Base-by-base conservation (phyloP, 2,113 vertebrate species). In the Pleuronectes platessa region DNA sequence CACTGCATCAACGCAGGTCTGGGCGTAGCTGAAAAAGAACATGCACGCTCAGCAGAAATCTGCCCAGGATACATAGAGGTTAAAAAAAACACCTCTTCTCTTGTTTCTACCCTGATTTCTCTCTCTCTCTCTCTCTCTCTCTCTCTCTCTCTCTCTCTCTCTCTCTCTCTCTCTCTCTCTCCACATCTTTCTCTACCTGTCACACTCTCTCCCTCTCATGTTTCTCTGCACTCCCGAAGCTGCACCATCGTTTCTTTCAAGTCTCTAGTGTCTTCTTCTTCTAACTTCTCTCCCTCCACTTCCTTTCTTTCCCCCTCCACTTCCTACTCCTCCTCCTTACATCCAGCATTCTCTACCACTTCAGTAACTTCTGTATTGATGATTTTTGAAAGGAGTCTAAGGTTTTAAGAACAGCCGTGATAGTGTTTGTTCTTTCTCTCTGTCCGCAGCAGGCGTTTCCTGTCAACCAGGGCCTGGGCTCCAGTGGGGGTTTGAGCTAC, bases 401-500 rank as follows among this genome's bases (percentile, higher is more conserved):
- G 45, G 76, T 5, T 40, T 56, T 31, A 24, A 37, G 35, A 37
- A 37, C 35, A 10, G 35, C 9, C 35, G 9, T 37, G 35, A 37
- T 10, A 37, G 8, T 35, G 2, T 60, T 66, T 31, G 31, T 54
- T 7, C 12, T 56, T 42, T 51, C 23, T 42, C 18, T 84, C 17
- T 9, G 81, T 94, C 82, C 82, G 63, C 93, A 97, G 96, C 96
- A 96, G 93, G 97, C 97, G 31, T 99, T 99, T 94, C 96, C 96
- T 40, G 94, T 98, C 88, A 96, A 95, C 93, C 98, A 97, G 89
- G 95, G 95, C 87, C 95, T 99, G 91, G 96, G 97, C 82, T 96
- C 97, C 68, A 96, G 94, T 54, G 95, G 95, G 4, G 97, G 96
- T 79, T 92, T 99, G 93, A 98, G 97, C 92, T 99, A 99, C 95